These are phyloP conservation scores for Toxostoma redivivum DNA, from an alignment of 2,113 vertebrate genomes.

Conservation along the genomic window DNA sequence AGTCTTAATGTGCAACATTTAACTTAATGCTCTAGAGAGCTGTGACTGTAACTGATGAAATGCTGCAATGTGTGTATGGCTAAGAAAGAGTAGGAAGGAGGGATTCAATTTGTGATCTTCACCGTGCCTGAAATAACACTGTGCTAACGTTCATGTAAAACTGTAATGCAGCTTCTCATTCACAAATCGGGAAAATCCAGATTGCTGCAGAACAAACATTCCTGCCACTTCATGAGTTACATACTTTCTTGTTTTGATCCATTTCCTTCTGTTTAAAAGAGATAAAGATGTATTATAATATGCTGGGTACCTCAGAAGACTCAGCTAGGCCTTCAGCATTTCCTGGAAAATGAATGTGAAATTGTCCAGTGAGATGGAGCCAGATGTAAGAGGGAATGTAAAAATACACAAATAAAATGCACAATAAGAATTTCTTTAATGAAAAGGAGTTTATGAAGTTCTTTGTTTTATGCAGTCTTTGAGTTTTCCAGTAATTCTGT, in stretches of 20 bases:
- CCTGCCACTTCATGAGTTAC: not conserved
- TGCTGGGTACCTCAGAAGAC: not conserved
- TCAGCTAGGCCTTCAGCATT: not conserved
- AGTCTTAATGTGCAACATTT: not conserved
- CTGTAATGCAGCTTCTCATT: not conserved
- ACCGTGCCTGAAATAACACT: not conserved
- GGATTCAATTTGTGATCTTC: not conserved
- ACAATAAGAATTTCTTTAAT: not conserved
- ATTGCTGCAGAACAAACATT: not conserved
- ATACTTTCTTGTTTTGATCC: not conserved
- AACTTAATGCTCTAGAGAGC: not conserved
- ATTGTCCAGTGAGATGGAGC: not conserved
- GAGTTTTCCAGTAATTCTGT: not conserved
- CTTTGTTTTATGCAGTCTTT: not conserved
- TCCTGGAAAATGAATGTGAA: not conserved
- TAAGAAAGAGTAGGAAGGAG: not conserved
- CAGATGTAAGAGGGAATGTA: not conserved
- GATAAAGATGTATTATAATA: not conserved
- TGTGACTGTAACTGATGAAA: not conserved
- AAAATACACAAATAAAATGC: not conserved
- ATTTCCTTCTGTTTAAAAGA: constrained; percentile 1
- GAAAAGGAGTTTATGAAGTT: not conserved
- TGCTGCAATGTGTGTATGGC: not conserved
- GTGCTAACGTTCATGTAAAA: not conserved
- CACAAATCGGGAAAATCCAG: not conserved